These are phyloP conservation scores for Zele albiditarsus DNA, from an alignment of 2,888 invertebrate species.

Conservation along the genomic window DNA sequence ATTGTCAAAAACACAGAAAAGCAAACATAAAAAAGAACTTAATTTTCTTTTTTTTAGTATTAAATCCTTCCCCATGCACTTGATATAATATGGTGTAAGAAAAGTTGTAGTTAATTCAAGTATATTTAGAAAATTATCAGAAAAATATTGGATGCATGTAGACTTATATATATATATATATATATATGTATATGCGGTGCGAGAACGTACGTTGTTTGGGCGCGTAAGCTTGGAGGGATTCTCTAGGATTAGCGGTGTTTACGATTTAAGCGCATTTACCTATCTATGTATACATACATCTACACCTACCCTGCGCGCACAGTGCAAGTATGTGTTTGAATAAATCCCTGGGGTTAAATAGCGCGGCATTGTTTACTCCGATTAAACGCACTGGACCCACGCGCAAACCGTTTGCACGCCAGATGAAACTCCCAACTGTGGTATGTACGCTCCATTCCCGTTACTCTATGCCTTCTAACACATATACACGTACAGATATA, in stretches of 20 bases:
- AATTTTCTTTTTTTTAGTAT: too few species aligned
- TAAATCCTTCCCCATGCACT: too few species aligned
- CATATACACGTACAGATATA: background rate
- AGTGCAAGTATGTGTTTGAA: constrained; percentile 62
- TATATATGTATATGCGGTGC: background rate
- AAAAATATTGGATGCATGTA: background rate
- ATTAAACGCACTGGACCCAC: constrained; percentile 21
- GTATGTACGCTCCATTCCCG: background rate
- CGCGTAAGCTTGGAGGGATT: constrained; percentile 52
- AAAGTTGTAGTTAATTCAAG: too few species aligned
- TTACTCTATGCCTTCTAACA: background rate
- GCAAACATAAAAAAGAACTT: too few species aligned
- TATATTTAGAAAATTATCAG: background rate
- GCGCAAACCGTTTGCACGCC: constrained; percentile 21
- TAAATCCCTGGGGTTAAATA: constrained; percentile 57
- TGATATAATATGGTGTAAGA: too few species aligned
- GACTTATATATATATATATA: background rate
- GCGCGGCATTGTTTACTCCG: constrained; percentile 42
- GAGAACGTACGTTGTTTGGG: constrained; percentile 42
- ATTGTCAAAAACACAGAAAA: too few species aligned
- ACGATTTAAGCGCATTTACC: constrained; percentile 66
- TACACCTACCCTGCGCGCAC: background rate
- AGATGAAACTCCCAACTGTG: constrained; percentile 13
- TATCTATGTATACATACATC: constrained; percentile 1
- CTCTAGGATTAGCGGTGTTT: constrained; percentile 64